Conservation (phyloP, 2,113 vertebrate species). For the Entosphenus tridentatus region DNA sequence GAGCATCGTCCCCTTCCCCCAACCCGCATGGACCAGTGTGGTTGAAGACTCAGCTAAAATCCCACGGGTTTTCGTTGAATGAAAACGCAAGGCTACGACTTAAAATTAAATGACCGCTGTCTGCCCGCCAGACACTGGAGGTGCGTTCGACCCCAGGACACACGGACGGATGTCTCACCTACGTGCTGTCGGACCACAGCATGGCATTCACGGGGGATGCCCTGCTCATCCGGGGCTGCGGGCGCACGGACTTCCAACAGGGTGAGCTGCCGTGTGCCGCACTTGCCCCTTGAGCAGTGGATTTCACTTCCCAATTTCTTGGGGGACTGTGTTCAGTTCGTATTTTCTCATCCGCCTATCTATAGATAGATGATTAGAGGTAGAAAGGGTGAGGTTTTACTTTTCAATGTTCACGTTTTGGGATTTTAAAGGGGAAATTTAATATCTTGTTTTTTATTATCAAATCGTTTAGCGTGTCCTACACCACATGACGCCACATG, state of each 20-base stretch:
- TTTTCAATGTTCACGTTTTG: no score
- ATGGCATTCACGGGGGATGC: slow-evolving; percentile 64
- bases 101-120: background rate
- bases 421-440: no score
- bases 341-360: no score
- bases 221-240: slow-evolving; percentile 55
- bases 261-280: slow-evolving; percentile 18
- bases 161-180: slow-evolving; percentile 48
- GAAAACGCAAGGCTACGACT: background rate
- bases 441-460: no score
- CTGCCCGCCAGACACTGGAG: slow-evolving; percentile 23
- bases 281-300: no score
- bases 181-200: slow-evolving; percentile 31
- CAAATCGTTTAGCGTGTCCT: no score
- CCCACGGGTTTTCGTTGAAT: background rate
- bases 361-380: no score
- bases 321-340: no score
- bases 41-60: background rate
- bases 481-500: no score
- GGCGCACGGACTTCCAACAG: slow-evolving; percentile 67
- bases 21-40: background rate
- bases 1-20: no score
- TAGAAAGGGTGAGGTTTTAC: no score
- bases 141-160: slow-evolving; percentile 50
- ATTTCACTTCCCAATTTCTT: no score